Percentiles rank a stretch among this genome's conserved stretches.
Evolutionary conservation across 2,113 vertebrate genomes (phyloP).

Genomic region (Oxyruncus cristatus): DNA sequence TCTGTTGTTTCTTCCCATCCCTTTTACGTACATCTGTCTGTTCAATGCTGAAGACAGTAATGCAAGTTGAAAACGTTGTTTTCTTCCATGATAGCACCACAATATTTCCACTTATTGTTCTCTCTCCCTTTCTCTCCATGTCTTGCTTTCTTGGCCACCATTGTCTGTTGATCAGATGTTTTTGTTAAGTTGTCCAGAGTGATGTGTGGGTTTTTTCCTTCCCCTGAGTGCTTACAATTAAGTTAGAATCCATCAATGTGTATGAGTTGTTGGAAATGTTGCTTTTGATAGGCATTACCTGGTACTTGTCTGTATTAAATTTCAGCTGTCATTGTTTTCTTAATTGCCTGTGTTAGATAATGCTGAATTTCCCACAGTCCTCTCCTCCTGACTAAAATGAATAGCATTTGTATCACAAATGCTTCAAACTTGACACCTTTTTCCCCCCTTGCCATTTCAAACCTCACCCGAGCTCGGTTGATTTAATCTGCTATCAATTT

Average conservation of each 20-base stretch:
- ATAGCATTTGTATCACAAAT: constrained; percentile 60
- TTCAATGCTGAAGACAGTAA: not conserved
- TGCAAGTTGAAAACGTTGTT: not conserved
- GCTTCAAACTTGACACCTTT: constrained; percentile 66
- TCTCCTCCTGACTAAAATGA: constrained; percentile 59
- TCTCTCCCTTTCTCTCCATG: not conserved
- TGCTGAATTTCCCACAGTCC: constrained; percentile 62
- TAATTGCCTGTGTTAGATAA: constrained; percentile 70
- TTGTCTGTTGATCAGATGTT: constrained; percentile 21
- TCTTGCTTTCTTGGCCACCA: not conserved
- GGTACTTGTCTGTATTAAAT: constrained; percentile 68
- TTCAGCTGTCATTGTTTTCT: constrained; percentile 73
- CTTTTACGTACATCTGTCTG: not conserved
- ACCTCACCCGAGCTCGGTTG: constrained; percentile 17
- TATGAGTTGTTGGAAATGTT: constrained; percentile 63
- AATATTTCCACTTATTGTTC: constrained; percentile 12
- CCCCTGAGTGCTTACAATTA: constrained; percentile 49
- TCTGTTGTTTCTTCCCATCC: not conserved
- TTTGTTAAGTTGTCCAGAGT: constrained; percentile 58
- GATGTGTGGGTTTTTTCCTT: constrained; percentile 24
- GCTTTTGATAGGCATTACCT: constrained; percentile 64
- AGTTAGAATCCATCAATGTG: constrained; percentile 60
- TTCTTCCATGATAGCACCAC: not conserved
- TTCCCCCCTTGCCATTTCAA: constrained; percentile 59
- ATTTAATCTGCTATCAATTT: constrained; percentile 54